phyloP scores from a whole-genome alignment of 1,140 invertebrate genomes.

The Drosophila miranda region DNA sequence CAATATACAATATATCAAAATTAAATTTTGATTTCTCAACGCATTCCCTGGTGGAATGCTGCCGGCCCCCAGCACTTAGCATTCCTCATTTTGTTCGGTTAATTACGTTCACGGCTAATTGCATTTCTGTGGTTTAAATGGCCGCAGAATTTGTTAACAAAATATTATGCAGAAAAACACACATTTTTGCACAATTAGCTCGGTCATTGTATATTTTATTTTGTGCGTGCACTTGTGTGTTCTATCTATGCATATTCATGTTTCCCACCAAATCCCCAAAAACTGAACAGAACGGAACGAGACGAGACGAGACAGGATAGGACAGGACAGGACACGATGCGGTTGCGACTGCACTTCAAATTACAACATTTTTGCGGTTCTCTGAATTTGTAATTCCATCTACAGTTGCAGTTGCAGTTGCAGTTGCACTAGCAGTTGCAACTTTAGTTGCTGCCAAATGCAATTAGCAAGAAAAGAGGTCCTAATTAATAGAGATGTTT shows the following conservation, averaged over 20 bases:
- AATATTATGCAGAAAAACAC: conserved; percentile 49
- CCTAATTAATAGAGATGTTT: too few relatives aligned
- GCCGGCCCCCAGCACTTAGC: conserved; percentile 12
- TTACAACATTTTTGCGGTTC: conserved; percentile 46
- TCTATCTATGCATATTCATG: conserved; percentile 8
- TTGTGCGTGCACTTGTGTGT: background rate
- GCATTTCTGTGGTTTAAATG: conserved; percentile 60
- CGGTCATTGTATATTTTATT: conserved; percentile 40
- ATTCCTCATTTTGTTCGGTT: conserved; percentile 36
- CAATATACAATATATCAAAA: conserved; percentile 16
- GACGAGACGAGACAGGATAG: background rate
- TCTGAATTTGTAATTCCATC: conserved; percentile 45
- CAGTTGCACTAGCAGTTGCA: conserved; percentile 6
- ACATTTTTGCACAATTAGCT: conserved; percentile 62
- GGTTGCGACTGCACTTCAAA: conserved; percentile 48
- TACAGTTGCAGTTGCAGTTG: background rate
- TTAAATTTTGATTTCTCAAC: conserved; percentile 27
- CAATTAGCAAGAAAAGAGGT: too few relatives aligned
- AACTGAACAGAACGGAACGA: background rate
- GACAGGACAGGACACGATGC: conserved; percentile 16
- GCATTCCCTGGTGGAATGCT: conserved; percentile 28
- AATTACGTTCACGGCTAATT: conserved; percentile 61
- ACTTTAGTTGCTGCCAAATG: background rate
- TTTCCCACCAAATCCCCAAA: background rate
- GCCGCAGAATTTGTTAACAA: conserved; percentile 53